These are phyloP conservation scores for Drosophila mettleri DNA, from an alignment of 2,888 invertebrate species.

Conservation along the genomic window DNA sequence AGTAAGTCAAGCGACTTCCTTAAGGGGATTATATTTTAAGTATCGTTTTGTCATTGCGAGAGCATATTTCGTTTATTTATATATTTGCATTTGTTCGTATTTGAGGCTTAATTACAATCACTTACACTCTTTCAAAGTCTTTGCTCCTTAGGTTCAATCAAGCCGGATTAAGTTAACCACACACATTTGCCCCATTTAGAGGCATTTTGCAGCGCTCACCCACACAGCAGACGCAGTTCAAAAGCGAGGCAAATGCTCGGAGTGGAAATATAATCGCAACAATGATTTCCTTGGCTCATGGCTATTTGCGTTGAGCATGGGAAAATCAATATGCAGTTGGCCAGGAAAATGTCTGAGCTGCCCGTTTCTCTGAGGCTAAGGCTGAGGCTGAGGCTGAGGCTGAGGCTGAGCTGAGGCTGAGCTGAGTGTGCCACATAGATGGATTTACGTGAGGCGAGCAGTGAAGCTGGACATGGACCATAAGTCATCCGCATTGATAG, in stretches of 20 bases:
- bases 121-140: neutral
- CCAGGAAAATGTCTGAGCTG: constrained; percentile 17
- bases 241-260: constrained; percentile 16
- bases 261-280: constrained; percentile 37
- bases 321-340: constrained; percentile 67
- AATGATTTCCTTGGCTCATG: constrained; percentile 52
- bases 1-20: no score
- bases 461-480: constrained; percentile 50
- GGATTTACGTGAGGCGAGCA: constrained; percentile 52
- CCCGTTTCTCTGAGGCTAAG: constrained; percentile 11
- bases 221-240: constrained; percentile 29
- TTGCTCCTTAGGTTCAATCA: constrained; percentile 45
- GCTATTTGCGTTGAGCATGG: constrained; percentile 71
- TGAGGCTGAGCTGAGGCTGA: constrained; percentile 6
- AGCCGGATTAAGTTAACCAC: constrained; percentile 44
- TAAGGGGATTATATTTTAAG: no score
- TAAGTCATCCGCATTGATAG: constrained; percentile 79
- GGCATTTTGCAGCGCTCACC: constrained; percentile 35
- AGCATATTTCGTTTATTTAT: neutral
- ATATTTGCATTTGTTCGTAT: neutral
- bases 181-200: constrained; percentile 39
- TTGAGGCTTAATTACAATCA: neutral
- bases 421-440: constrained; percentile 60
- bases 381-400: neutral
- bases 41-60: neutral